phyloP scores from a whole-genome alignment of 2,888 invertebrate species.

The Brenthis daphne region DNA sequence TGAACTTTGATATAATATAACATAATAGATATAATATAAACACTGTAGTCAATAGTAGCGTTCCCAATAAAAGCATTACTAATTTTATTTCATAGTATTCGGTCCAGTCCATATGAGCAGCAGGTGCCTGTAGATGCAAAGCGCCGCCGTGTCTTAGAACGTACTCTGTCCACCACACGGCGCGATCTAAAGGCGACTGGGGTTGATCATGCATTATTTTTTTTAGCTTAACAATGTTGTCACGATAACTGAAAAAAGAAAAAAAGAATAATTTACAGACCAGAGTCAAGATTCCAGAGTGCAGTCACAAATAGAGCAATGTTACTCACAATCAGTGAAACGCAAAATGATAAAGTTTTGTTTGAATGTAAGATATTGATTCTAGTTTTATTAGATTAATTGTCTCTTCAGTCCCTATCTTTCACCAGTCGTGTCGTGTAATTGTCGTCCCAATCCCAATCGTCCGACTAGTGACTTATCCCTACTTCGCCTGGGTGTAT shows the following conservation, averaged over 20 bases:
- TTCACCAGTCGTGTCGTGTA: too few relatives aligned
- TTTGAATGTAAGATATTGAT: too few relatives aligned
- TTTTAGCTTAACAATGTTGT: conserved; percentile 48
- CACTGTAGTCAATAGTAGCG: neutral
- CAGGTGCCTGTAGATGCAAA: conserved; percentile 46
- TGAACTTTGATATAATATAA: neutral
- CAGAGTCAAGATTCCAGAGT: too few relatives aligned
- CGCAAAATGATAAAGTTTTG: too few relatives aligned
- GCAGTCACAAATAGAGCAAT: too few relatives aligned
- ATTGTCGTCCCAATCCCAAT: too few relatives aligned
- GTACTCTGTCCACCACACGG: conserved; percentile 73
- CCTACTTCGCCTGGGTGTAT: too few relatives aligned
- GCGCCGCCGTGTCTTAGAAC: conserved; percentile 61
- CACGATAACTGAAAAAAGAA: conserved; percentile 28
- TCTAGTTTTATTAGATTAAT: too few relatives aligned
- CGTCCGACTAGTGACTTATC: too few relatives aligned
- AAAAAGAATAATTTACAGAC: neutral
- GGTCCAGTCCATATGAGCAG: conserved; percentile 47
- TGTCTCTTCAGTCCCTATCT: too few relatives aligned
- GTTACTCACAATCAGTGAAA: too few relatives aligned
- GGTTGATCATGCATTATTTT: conserved; percentile 60
- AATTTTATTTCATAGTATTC: conserved; percentile 47
- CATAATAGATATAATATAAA: conserved; percentile 18
- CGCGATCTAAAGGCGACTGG: conserved; percentile 57
- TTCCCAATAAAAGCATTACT: conserved; percentile 30